A percentile compares a stretch with the other conserved stretches of the same genome.
phyloP scores from a whole-genome alignment of 2,113 vertebrate genomes.

The Neodontobutis hainanensis region DNA sequence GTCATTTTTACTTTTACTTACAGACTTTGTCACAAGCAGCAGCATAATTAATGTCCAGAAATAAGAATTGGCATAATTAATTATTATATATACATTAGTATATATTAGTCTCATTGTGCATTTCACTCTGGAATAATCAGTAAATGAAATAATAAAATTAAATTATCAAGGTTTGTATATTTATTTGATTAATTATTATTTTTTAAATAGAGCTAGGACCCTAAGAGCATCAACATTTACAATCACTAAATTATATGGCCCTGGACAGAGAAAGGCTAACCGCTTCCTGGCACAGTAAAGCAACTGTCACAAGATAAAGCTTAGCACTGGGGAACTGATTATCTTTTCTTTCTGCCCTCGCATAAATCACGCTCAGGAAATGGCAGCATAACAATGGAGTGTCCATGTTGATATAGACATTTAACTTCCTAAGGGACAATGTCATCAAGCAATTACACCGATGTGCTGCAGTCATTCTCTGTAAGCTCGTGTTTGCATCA shows the following conservation, averaged over 20 bases:
- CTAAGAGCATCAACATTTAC: no score
- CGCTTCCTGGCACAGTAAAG: slow-evolving; percentile 8
- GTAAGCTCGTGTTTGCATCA: slow-evolving; percentile 18
- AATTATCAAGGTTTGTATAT: no score
- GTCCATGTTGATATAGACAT: slow-evolving; percentile 34
- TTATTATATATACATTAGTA: no score
- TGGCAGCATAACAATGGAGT: slow-evolving; percentile 23
- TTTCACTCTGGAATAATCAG: no score
- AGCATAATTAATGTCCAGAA: no score
- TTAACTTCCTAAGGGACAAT: slow-evolving; percentile 38
- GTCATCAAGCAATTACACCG: slow-evolving; percentile 30
- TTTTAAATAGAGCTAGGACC: background rate
- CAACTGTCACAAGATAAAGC: slow-evolving; percentile 5
- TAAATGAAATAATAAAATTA: no score
- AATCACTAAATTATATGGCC: background rate
- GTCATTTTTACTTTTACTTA: no score
- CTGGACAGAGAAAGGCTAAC: slow-evolving; percentile 10
- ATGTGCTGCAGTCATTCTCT: slow-evolving; percentile 20
- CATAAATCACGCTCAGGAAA: slow-evolving; percentile 17
- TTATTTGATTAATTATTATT: slow-evolving; percentile 9
- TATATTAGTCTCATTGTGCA: no score
- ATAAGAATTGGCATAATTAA: no score
- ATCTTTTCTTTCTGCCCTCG: slow-evolving; percentile 11
- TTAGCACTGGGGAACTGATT: slow-evolving; percentile 20
- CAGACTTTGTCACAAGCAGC: no score